Base-by-base conservation (phyloP, 2,888 invertebrate genomes). In the Cinara cedri region DNA sequence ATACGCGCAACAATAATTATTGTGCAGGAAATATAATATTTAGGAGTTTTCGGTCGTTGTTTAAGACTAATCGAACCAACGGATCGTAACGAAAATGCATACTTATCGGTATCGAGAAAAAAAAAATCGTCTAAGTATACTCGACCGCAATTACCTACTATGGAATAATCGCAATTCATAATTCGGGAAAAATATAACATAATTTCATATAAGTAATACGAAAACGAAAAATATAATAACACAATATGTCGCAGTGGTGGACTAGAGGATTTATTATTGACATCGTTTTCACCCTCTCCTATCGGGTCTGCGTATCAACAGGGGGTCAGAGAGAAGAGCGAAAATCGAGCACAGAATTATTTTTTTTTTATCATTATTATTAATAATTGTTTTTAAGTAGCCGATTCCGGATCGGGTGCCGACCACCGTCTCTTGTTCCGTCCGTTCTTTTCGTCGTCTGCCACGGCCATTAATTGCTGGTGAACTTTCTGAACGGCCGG, bases 351-450 rank as follows among this genome's bases (percentile, higher is more conserved):
- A 72, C 65, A 21, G 6, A 60, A 26, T 34, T 4, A 4, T 4
- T 34, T 34, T 34, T 34, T 34, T 34, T 34, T 34, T 34, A n/a
- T n/a, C n/a, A n/a, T n/a, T n/a, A n/a, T n/a, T n/a, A n/a, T n/a
- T n/a, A n/a, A n/a, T n/a, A n/a, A n/a, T n/a, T 19, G 8, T 19
- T 19, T 21, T 65, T 54, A 78, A 42, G 60, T 60, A 49, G 49
- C 49, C 34, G 68, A 26, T 49, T 78, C 76, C 46, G 68, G 81
- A 49, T 82, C 82, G 6, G 82, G 82, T 8, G 82, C 82, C 24
- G 82, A 82, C 81, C 81, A 82, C 57, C 82, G 76, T 49, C 82
- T 81, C 62, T 78, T 81, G 68, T 81, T 81, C 76, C 71, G 21
- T 65, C 70, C 70, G n/a, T 57, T 63, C 42, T 57, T 81, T 9